Base-by-base conservation (phyloP, 2,797 vertebrate species). In the Lacerta viridis region DNA sequence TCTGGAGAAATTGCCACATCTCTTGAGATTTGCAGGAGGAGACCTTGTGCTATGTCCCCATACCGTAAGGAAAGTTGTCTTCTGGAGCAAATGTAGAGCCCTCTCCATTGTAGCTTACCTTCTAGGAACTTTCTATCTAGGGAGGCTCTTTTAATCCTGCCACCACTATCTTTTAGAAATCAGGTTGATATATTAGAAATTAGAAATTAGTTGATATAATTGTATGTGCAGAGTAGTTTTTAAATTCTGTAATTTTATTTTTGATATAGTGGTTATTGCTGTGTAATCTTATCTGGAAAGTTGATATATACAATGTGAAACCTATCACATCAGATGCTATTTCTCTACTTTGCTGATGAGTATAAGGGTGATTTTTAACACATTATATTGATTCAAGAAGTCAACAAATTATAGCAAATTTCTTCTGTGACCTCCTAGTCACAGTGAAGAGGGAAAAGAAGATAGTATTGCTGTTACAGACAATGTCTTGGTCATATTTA, bases 381-480 rank as follows among this genome's bases (percentile, higher is more conserved):
- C 33, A 11, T 50, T 27, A 71, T 83, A 77, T 88, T 10, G 13
- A 27, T 83, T n/a, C 25, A 86, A 64, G 69, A 61, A 89, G 36
- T 66, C 75, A n/a, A 9, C 29, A 46, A 25, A 91, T 33, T 90
- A 86, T 71, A 80, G 29, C 33, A 33, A 74, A 41, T 76, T 1
- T 84, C 79, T 84, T 15, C 1, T 2, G 77, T 94, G 69, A 69
- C 33, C 80, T 41, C 87, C 9, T n/a, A 88, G 36, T 72, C 64
- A 86, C 90, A 86, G 79, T 23, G 23, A 85, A 41, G 33, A 3
- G 27, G 11, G 82, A 39, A 36, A 25, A 8, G 41, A 50, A 39
- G 46, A 69, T 69, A 20, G 25, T 83, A 15, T 77, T 1, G 46
- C 23, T 68, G 41, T 66, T 66, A 43, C 68, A 43, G 25, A 78